Evolutionary conservation across 2,888 invertebrate genomes (phyloP), one percentile per base, ranked within the genome.

Genomic region (Tortrix viridana): DNA sequence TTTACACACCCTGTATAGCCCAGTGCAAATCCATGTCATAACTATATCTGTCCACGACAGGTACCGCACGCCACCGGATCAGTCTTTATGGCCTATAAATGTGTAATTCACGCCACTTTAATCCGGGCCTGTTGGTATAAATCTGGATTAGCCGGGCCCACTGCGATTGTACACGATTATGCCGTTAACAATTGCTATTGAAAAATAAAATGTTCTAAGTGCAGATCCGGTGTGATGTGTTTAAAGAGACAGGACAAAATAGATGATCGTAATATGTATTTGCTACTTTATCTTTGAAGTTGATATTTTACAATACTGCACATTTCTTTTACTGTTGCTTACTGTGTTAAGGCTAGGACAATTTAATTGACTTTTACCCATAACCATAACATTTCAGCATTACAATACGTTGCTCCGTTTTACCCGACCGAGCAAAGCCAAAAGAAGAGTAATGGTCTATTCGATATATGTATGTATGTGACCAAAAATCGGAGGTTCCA

Each of bases 101-200:
- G 90, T 89, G 89, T 91, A 91, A 91, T 91, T 92, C 90, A 89
- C 89, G 89, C 90, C 87, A 84, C 88, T 89, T 92, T 92, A 92
- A 92, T 92, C 92, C 90, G 85, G 80, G 75, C 80, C 88, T 86
- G 88, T 81, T 80, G 84, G 74, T 79, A 91, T 91, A 92, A 92
- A 92, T 92, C 92, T 89, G 89, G 92, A 89, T 92, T 92, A 92
- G 82, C 84, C 77, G 78, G 70, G 81, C 82, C 84, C 85, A 80
- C 83, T 78, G 81, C 87, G 85, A 88, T 87, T 89, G 89, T 89
- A 79, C 79, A 75, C 72, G 80, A 91, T 91, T 90, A 89, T 89
- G 84, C 85, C 88, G 88, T 87, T 89, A 88, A 91, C 90, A 89
- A 91, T 90, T 81, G 88, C 89, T 89, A 90, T 89, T 91, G 89